Evolutionary conservation across 2,888 invertebrate genomes (phyloP).

Genomic region (Orthosia gracilis): DNA sequence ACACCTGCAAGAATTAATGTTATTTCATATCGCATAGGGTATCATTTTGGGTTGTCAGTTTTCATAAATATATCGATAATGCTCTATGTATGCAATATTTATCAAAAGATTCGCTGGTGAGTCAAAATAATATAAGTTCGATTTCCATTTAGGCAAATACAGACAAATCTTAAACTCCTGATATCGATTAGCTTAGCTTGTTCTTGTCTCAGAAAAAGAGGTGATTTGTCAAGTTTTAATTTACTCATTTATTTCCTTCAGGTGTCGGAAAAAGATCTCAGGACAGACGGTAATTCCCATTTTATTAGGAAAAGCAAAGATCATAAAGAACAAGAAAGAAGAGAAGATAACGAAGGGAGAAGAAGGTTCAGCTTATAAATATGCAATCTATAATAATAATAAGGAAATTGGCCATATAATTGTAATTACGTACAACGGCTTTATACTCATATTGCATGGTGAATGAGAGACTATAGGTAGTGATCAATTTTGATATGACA

Average conservation of each 20-base stretch:
- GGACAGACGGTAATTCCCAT: background rate
- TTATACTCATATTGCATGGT: constrained; percentile 2
- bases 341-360: background rate
- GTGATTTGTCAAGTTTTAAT: background rate
- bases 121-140: background rate
- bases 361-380: background rate
- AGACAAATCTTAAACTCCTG: background rate
- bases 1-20: too few relatives aligned
- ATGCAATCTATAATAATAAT: background rate
- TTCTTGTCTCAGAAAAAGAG: background rate
- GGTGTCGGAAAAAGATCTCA: background rate
- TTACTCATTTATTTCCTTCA: background rate
- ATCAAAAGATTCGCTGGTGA: too few relatives aligned
- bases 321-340: constrained; percentile 4
- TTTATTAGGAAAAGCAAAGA: background rate
- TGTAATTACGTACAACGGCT: constrained; percentile 38
- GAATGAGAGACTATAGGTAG: constrained; percentile 4
- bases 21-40: too few relatives aligned
- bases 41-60: too few relatives aligned
- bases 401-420: constrained; percentile 46
- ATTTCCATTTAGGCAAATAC: background rate
- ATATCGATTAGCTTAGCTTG: background rate
- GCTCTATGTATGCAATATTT: too few relatives aligned
- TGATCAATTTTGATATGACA: constrained; percentile 47
- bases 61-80: too few relatives aligned